phyloP scores from a whole-genome alignment of 2,797 vertebrate species.

The Enteromius argenteus region DNA sequence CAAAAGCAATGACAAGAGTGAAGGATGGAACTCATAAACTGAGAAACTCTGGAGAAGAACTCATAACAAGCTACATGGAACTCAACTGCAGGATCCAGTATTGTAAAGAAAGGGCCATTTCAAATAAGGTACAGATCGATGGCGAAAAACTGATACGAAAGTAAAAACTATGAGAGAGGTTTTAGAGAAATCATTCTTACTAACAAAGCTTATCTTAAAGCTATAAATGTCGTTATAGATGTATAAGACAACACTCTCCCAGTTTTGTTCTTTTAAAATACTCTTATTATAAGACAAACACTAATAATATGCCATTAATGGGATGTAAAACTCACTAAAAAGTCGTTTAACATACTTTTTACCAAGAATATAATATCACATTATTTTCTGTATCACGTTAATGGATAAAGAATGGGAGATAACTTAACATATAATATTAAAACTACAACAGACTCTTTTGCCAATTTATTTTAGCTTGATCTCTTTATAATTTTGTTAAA shows the following conservation, averaged over 20 bases:
- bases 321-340: constrained; percentile 42
- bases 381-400: constrained; percentile 62
- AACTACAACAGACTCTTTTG: background rate
- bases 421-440: constrained; percentile 51
- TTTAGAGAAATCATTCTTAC: constrained; percentile 39
- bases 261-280: constrained; percentile 75
- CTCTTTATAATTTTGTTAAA: background rate
- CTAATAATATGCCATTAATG: constrained; percentile 28
- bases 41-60: constrained; percentile 31
- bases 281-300: constrained; percentile 16
- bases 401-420: constrained; percentile 63
- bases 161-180: constrained; percentile 45
- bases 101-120: background rate
- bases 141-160: constrained; percentile 32
- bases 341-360: constrained; percentile 35
- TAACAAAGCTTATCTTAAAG: constrained; percentile 14
- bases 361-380: constrained; percentile 31
- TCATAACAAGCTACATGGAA: background rate
- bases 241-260: constrained; percentile 67
- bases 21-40: constrained; percentile 31
- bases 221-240: constrained; percentile 45
- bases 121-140: constrained; percentile 7
- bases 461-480: constrained; percentile 34
- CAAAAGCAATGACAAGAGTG: background rate
- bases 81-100: constrained; percentile 15